These are phyloP conservation scores for Tenrec ecaudatus DNA, from an alignment of 2,113 vertebrate species.

Conservation along the genomic window DNA sequence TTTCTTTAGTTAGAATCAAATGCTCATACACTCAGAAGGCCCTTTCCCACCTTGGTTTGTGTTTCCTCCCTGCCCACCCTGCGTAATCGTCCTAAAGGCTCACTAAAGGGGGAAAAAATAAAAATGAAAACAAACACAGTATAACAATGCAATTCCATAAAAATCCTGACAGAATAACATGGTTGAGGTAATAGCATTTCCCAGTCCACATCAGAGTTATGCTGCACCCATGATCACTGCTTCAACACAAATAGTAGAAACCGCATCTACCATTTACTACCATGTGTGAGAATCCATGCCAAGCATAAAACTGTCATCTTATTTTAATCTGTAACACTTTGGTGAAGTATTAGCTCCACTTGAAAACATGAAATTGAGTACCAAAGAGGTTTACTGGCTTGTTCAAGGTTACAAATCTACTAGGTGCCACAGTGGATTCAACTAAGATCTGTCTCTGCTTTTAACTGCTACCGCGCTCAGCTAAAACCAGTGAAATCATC, in stretches of 20 bases:
- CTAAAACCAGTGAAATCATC: constrained; percentile 17
- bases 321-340: neutral
- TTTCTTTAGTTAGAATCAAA: constrained; percentile 57
- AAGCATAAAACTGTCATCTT: neutral
- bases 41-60: neutral
- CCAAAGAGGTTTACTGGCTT: neutral
- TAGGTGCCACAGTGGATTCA: neutral
- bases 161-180: neutral
- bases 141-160: constrained; percentile 1
- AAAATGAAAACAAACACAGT: constrained; percentile 21
- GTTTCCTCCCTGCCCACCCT: neutral
- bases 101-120: neutral
- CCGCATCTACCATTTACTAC: neutral
- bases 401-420: neutral
- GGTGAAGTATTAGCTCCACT: neutral
- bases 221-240: neutral
- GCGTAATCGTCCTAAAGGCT: neutral
- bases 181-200: neutral
- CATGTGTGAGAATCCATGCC: neutral
- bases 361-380: constrained; percentile 2
- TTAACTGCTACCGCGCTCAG: neutral
- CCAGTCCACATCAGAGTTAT: constrained; percentile 1
- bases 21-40: neutral
- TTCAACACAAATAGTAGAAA: neutral
- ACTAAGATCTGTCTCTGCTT: constrained; percentile 27